Conservation (phyloP, 2,113 vertebrate species). For the Ciconia maguari region DNA sequence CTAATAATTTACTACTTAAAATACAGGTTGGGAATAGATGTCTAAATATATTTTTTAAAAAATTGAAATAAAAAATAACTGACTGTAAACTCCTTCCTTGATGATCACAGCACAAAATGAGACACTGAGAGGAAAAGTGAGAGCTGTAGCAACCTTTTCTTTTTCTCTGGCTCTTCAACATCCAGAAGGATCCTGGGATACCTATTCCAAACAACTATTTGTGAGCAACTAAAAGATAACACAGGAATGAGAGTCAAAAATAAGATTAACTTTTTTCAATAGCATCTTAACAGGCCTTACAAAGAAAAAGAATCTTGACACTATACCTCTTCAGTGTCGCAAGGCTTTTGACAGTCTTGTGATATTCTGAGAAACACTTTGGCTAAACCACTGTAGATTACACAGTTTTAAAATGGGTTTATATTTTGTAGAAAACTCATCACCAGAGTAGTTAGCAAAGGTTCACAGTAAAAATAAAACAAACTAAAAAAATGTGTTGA, state of each 20-base stretch:
- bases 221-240: background rate
- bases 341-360: background rate
- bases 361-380: background rate
- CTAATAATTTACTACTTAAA: background rate
- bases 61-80: background rate
- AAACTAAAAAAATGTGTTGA: background rate
- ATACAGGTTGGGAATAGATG: background rate
- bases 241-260: background rate
- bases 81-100: background rate
- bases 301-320: background rate
- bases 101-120: background rate
- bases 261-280: background rate
- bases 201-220: background rate
- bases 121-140: background rate
- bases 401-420: background rate
- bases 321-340: background rate
- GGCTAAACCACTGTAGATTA: background rate
- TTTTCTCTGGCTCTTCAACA: background rate
- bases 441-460: background rate
- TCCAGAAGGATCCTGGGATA: background rate
- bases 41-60: background rate
- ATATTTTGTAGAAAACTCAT: background rate
- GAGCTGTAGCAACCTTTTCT: background rate
- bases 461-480: background rate
- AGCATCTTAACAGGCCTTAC: background rate